phyloP scores from a whole-genome alignment of 2,797 vertebrate species.

The Glossophaga mutica region DNA sequence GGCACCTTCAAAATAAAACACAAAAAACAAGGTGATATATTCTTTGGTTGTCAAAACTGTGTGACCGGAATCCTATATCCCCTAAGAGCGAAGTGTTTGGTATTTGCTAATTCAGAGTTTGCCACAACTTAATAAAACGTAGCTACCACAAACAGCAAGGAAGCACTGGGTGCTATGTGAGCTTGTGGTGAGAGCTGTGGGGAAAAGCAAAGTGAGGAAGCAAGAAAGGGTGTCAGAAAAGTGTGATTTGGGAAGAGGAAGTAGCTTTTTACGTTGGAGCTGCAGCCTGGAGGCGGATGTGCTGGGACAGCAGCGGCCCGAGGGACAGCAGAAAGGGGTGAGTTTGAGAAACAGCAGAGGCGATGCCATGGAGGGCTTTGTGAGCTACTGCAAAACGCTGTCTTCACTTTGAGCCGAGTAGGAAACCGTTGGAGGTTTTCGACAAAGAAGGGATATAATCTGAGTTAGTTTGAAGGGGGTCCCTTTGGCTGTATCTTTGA shows the following conservation, averaged over 20 bases:
- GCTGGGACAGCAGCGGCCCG: neutral
- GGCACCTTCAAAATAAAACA: neutral
- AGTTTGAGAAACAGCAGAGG: neutral
- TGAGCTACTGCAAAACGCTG: neutral
- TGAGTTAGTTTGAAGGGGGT: neutral
- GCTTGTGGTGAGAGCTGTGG: neutral
- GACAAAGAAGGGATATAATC: neutral
- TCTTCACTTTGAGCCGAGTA: neutral
- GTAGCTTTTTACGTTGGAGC: neutral
- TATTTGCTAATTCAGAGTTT: neutral
- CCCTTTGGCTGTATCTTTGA: neutral
- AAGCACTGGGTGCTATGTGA: neutral
- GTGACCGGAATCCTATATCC: neutral
- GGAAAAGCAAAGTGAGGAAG: neutral
- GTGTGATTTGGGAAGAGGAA: neutral
- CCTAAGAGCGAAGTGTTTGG: neutral
- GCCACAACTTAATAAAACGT: neutral
- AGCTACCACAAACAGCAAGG: neutral
- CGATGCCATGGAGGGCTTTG: accelerated
- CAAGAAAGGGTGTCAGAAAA: neutral
- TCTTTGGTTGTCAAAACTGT: neutral
- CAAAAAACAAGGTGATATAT: neutral
- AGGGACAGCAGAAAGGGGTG: neutral
- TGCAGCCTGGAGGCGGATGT: neutral
- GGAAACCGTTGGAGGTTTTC: neutral